Evolutionary conservation across 2,113 vertebrate genomes (phyloP).

Genomic region (Cyanoramphus novaezelandiae): DNA sequence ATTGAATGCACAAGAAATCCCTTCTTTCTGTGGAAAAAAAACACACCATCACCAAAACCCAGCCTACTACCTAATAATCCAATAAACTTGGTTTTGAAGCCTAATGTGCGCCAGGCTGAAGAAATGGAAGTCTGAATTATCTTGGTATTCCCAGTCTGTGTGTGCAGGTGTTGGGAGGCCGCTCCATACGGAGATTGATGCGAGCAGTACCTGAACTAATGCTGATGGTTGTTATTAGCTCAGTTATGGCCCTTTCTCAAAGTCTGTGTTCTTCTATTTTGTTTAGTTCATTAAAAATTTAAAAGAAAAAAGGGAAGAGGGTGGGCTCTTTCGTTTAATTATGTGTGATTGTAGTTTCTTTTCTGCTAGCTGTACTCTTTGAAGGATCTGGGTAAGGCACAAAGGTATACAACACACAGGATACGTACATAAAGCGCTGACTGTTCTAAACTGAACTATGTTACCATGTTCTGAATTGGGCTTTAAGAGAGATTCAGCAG

Average conservation of each 20-base stretch:
- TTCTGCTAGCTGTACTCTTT: background rate
- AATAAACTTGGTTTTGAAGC: background rate
- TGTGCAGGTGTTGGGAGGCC: background rate
- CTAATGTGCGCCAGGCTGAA: background rate
- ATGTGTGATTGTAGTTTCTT: background rate
- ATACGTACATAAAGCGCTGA: too few species aligned
- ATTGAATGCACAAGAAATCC: background rate
- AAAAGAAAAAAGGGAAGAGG: background rate
- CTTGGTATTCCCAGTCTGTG: background rate
- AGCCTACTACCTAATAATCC: background rate
- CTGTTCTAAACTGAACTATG: background rate
- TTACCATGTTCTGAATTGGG: background rate
- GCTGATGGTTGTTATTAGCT: background rate
- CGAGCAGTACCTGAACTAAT: background rate
- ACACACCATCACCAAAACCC: background rate
- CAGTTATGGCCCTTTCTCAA: background rate
- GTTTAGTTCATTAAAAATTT: background rate
- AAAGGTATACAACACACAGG: background rate
- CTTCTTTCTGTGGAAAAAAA: background rate
- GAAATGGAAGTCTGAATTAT: background rate
- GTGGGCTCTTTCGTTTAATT: background rate
- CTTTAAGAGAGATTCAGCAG: background rate
- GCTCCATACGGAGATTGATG: accelerated
- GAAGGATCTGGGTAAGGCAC: background rate
- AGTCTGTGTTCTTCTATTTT: background rate